phyloP scores from a whole-genome alignment of 92 coral and sea anemone genomes.

The Zoanthus solanderi region DNA sequence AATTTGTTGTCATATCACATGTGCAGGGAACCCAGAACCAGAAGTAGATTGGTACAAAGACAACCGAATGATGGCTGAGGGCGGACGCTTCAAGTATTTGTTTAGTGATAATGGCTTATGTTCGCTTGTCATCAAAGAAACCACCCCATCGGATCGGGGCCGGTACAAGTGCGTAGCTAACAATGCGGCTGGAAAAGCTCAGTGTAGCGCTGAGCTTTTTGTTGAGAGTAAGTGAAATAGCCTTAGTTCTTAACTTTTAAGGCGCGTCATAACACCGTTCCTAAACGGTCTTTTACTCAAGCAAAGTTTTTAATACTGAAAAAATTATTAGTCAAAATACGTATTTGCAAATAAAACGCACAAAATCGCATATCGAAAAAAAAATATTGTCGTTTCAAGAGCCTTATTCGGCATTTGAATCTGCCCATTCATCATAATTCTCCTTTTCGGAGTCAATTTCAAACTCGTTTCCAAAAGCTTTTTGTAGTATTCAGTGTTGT shows the following conservation, averaged over 20 bases:
- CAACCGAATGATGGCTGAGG: constrained; percentile 92
- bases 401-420: too few relatives aligned
- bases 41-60: constrained; percentile 98
- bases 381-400: too few relatives aligned
- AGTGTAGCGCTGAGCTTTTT: constrained; percentile 96
- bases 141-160: constrained; percentile 87
- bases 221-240: constrained; percentile 81
- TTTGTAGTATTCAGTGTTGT: too few relatives aligned
- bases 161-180: constrained; percentile 98
- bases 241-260: background rate
- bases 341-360: too few relatives aligned
- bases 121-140: constrained; percentile 83
- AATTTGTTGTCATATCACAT: background rate
- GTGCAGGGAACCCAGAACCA: constrained; percentile 95
- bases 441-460: too few relatives aligned
- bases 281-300: too few relatives aligned
- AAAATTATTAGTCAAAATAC: too few relatives aligned
- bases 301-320: too few relatives aligned
- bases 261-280: background rate
- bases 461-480: too few relatives aligned
- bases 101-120: constrained; percentile 91
- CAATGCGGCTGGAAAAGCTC: constrained; percentile 93
- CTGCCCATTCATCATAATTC: too few relatives aligned
- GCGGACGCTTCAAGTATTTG: constrained; percentile 80
- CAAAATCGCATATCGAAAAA: too few relatives aligned